Evolutionary conservation across 2,113 vertebrate species (phyloP), one percentile per base, ranked within the genome.

Genomic region (Stomatorhinus ivindoensis): DNA sequence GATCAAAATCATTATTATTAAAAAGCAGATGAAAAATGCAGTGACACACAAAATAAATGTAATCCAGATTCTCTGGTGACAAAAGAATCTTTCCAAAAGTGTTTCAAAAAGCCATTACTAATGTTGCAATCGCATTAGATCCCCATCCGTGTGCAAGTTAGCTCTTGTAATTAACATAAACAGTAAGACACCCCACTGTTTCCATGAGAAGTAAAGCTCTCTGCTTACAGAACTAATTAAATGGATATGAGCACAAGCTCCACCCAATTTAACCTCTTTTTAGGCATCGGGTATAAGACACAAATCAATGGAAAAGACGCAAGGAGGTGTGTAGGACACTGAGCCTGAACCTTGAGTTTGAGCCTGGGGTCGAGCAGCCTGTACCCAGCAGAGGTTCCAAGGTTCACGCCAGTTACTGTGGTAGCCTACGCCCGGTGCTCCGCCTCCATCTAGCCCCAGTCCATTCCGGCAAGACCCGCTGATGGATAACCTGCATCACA

Each of bases 241-340:
- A 80, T 80, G 1, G 35, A 87, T 27, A 51, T 31, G 3, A 53
- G 85, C 2, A 35, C 4, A 86, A 86, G 11, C 47, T 35, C 17
- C 8, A 35, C 17, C n/a, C 15, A 53, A 15, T 83, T 53, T 17
- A 51, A 42, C 73, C 90, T 88, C 82, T 88, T 89, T 47, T 85
- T 89, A 35, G 31, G 89, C 53, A 51, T 91, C 89, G 88, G 76
- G 90, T 86, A 91, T 76, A 90, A 88, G 88, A 80, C 48, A 85
- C 90, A 90, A 92, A 90, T 91, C 88, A 90, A 88, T 89, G 69
- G 90, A 91, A 91, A 91, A 91, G 86, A 76, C 80, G 73, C 5
- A 48, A 69, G 88, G 92, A 93, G 91, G 91, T 93, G 91, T 92
- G 91, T 80, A 82, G 91, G 91, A 88, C 91, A 4, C 42, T 73